Conservation (phyloP, 2,797 vertebrate genomes). For the Phataginus tetradactyla region DNA sequence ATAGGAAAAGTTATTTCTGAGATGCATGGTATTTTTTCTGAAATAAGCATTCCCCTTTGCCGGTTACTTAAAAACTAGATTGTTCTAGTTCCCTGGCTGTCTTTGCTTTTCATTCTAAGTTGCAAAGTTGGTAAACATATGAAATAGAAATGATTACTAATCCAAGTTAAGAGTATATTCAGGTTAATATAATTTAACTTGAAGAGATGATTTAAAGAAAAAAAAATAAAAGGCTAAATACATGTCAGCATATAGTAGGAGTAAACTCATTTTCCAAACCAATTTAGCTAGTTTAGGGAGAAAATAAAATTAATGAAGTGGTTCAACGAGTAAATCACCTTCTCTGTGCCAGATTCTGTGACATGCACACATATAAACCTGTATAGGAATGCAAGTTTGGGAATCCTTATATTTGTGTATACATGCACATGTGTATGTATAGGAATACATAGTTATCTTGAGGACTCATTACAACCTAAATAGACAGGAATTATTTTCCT, state of each 20-base stretch:
- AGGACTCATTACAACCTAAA: not conserved
- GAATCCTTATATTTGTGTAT: not conserved
- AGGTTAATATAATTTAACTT: slow-evolving; percentile 9
- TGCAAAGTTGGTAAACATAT: not conserved
- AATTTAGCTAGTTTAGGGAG: not conserved
- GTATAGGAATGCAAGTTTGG: not conserved
- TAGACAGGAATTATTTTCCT: not conserved
- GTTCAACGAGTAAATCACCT: not conserved
- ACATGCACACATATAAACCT: not conserved
- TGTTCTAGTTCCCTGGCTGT: not conserved
- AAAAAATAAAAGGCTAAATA: not conserved
- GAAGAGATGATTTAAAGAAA: slow-evolving; percentile 41
- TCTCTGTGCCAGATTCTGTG: not conserved
- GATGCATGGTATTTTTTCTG: not conserved
- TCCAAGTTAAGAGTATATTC: not conserved
- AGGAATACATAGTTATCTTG: not conserved
- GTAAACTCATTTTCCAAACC: slow-evolving; percentile 16
- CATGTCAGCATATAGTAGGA: not conserved
- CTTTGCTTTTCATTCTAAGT: slow-evolving; percentile 9
- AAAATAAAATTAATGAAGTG: not conserved
- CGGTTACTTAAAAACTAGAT: not conserved
- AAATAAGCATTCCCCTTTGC: not conserved
- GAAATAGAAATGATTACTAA: not conserved
- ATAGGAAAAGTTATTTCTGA: not conserved
- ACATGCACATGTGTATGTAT: too few relatives aligned